Base-by-base conservation (phyloP, 2,113 vertebrate species). In the Heptranchias perlo region DNA sequence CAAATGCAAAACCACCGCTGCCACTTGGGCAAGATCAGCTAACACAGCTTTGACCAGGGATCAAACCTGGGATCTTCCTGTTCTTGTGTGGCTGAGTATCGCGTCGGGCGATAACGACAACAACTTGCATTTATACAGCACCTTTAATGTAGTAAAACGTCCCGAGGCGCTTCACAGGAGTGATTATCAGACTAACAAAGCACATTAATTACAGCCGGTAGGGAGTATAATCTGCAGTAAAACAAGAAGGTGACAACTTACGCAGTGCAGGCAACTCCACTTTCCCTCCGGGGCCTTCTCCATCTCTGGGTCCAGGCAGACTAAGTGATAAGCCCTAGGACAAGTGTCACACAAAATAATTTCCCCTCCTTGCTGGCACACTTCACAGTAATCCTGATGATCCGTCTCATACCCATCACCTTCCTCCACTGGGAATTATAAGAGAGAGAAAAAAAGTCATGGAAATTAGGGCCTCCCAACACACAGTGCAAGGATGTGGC, bases 301-400 rank as follows among this genome's bases (percentile, higher is more conserved):
- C 98, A 99, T 97, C 97, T 99, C 99, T 0, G 99, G 99, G 96
- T 99, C 99, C 67, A 99, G 98, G 97, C 99, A 99, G 58, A 99
- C 99, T 8, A 99, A 98, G 98, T 99, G 99, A 97, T 99, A 99
- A 92, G 99, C 99, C 0, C 99, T 97, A 1, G 99, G 99, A 39
- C 99, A 99, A 21, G 99, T 99, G 98, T 99, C 99, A 0, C 99
- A 99, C 96, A 99, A 97, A 97, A 99, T 99, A 97, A 99, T 99
- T 97, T 99, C 99, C 18, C 99, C 99, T 0, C 99, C 99, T 97
- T 99, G 99, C 97, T 99, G 99, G 97, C 99, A 99, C 96, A 99
- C 99, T 97, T 99, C 99, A 0, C 99, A 99, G 98, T 99, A 99
- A 97, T 99, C 99, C 98, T 99, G 99, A 97, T 99, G 99, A 97